phyloP scores from a whole-genome alignment of 2,113 vertebrate species.

The Tragelaphus scriptus region DNA sequence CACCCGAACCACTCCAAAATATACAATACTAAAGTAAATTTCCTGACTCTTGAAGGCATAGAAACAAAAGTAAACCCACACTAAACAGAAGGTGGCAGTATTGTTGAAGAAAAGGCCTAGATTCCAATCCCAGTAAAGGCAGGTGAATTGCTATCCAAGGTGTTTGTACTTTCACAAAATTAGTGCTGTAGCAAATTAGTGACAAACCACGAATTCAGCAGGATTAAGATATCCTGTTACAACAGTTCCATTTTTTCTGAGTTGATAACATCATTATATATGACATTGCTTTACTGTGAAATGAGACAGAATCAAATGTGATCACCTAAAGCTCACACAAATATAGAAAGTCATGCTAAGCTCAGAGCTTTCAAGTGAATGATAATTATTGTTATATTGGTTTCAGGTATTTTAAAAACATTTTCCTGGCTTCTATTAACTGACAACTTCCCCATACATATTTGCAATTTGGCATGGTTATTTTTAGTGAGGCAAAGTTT shows the following conservation, averaged over 20 bases:
- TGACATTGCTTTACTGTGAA: slow-evolving; percentile 43
- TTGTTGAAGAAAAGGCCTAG: slow-evolving; percentile 78
- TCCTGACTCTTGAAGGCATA: background rate
- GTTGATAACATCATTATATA: slow-evolving; percentile 47
- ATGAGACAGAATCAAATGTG: slow-evolving; percentile 38
- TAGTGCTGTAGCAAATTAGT: slow-evolving; percentile 51
- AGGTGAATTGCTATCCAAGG: slow-evolving; percentile 15
- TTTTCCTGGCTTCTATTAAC: slow-evolving; percentile 48
- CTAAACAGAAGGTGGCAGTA: slow-evolving; percentile 82
- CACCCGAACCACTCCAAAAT: background rate
- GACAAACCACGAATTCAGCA: slow-evolving; percentile 50
- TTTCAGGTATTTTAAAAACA: slow-evolving; percentile 41
- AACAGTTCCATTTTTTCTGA: slow-evolving; percentile 25
- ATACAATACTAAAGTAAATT: background rate
- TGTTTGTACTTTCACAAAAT: slow-evolving; percentile 59
- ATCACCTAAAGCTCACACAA: background rate
- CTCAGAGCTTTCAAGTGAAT: slow-evolving; percentile 34
- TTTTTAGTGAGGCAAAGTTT: slow-evolving; percentile 61
- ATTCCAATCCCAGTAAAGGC: background rate
- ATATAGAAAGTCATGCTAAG: slow-evolving; percentile 12
- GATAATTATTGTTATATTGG: slow-evolving; percentile 49
- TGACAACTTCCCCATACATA: background rate
- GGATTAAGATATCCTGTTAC: slow-evolving; percentile 44
- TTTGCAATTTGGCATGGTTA: slow-evolving; percentile 26
- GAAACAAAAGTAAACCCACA: background rate